Evolutionary conservation across 2,113 vertebrate genomes (phyloP), one percentile per base, ranked within the genome.

Genomic region (Halichoeres trimaculatus): DNA sequence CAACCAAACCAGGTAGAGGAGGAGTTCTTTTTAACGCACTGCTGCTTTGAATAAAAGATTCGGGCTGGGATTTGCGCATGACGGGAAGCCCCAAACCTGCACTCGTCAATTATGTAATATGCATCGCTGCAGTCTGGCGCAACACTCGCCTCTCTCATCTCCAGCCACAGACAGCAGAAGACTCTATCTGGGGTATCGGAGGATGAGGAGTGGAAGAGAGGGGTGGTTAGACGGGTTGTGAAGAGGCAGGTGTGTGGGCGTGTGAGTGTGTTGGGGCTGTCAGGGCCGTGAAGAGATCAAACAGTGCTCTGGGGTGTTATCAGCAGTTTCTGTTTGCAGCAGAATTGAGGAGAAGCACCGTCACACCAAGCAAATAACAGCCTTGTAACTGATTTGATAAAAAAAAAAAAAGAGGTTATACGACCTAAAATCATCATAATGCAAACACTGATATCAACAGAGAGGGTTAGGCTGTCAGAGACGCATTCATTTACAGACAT

Each of bases 41-140:
- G 78, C 69, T 67, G 66, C 55, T 73, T 80, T 85, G 76, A 88
- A 91, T 90, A 77, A 84, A 83, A 89, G 65, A 85, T 84, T 41
- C 16, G 10, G 30, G 19, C 34, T 11, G 69, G 73, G 78, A 83
- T 86, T 78, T 58, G 78, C 14, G 23, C 58, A 59, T 80, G 82
- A 76, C 30, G 64, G 45, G 62, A 11, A 58, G 54, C 52, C 40
- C 64, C 75, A 80, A 63, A 54, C 74, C 69, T 54, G 78, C 81
- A 74, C 71, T 62, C 48, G 53, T 88, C 76, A 75, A 76, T 90
- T 80, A 92, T 90, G 79, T 71, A 92, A 88, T 12, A 63, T 72
- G 34, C 56, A 61, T 22, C 36, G 38, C 56, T 12, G 34, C 78
- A 68, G 63, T 58, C 57, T 61, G 64, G 20, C 12, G 45, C 72